A percentile compares a stretch with the other conserved stretches of the same genome.
Conservation (phyloP, 2,888 invertebrate species). For the Patella caerulea region DNA sequence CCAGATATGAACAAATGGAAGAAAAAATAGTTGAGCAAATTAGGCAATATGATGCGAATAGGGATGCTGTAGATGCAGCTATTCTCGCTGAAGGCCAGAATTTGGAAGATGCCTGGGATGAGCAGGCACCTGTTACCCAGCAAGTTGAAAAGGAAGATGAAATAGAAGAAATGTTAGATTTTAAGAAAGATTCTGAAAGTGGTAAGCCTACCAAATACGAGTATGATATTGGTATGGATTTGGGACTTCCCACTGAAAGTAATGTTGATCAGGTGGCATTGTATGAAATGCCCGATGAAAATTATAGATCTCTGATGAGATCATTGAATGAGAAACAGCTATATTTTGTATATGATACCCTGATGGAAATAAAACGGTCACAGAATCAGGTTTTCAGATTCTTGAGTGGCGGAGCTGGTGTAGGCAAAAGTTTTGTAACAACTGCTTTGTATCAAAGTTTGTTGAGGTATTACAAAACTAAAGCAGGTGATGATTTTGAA, state of each 20-base stretch:
- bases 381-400: too few relatives aligned
- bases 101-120: slow-evolving; percentile 31
- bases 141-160: background rate
- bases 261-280: slow-evolving; percentile 5
- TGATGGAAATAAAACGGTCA: too few relatives aligned
- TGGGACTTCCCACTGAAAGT: slow-evolving; percentile 32
- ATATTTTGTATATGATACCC: too few relatives aligned
- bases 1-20: slow-evolving; percentile 1
- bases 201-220: slow-evolving; percentile 30
- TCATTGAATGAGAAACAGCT: too few relatives aligned
- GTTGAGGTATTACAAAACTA: slow-evolving; percentile 28
- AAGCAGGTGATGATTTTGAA: slow-evolving; percentile 31
- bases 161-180: background rate
- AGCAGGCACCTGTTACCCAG: slow-evolving; percentile 25
- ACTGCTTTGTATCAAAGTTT: too few relatives aligned
- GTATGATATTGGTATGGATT: slow-evolving; percentile 36
- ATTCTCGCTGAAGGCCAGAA: slow-evolving; percentile 26
- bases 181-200: background rate
- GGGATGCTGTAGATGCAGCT: slow-evolving; percentile 31
- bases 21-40: slow-evolving; percentile 22
- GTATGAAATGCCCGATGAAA: too few relatives aligned
- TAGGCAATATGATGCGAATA: slow-evolving; percentile 30
- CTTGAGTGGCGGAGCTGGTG: too few relatives aligned
- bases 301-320: too few relatives aligned
- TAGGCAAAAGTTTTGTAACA: too few relatives aligned